These are phyloP conservation scores for Plagiodera versicolora DNA, from an alignment of 2,888 invertebrate species.

Conservation along the genomic window DNA sequence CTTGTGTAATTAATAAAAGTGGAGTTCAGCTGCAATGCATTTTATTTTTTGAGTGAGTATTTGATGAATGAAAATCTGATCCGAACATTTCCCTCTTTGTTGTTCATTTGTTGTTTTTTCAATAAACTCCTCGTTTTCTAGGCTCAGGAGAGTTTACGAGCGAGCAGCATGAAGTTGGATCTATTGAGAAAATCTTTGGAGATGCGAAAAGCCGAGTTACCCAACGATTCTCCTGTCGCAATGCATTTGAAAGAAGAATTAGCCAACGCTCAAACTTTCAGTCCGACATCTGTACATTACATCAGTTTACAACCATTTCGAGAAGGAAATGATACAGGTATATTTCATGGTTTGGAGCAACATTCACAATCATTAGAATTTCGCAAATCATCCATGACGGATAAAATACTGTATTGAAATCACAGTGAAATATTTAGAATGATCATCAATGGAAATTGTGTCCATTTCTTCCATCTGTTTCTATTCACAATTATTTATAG, in stretches of 20 bases:
- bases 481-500: too few relatives aligned
- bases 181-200: conserved; percentile 90
- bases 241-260: conserved; percentile 79
- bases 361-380: too few relatives aligned
- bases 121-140: conserved; percentile 46
- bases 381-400: too few relatives aligned
- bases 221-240: conserved; percentile 80
- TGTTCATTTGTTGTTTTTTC: not conserved
- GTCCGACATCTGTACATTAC: conserved; percentile 66
- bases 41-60: too few relatives aligned
- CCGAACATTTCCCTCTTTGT: not conserved
- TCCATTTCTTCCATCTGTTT: too few relatives aligned
- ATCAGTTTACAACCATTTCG: conserved; percentile 67
- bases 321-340: conserved; percentile 57
- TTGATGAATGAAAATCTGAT: not conserved
- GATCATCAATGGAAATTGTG: too few relatives aligned
- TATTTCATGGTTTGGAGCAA: conserved; percentile 11
- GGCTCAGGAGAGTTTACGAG: conserved; percentile 90
- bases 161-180: conserved; percentile 95
- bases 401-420: too few relatives aligned
- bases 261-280: conserved; percentile 70
- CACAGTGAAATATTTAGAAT: too few relatives aligned
- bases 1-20: conserved; percentile 26
- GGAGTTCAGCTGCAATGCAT: not conserved
- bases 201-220: conserved; percentile 84